These are phyloP conservation scores for Pseudococcus jackbeardsleyi DNA, from an alignment of 2,888 invertebrate species.

Conservation along the genomic window DNA sequence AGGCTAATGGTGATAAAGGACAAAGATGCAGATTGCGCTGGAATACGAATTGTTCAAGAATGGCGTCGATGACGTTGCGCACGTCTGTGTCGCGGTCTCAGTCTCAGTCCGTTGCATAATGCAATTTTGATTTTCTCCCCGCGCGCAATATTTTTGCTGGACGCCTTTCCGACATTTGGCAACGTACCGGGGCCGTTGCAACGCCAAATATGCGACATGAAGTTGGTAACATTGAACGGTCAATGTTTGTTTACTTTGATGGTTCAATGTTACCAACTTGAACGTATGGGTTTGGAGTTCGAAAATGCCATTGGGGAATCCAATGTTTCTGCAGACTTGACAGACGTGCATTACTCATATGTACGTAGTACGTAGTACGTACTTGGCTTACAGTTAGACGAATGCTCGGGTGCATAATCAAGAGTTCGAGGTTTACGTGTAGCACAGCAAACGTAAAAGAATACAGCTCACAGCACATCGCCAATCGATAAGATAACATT, in stretches of 20 bases:
- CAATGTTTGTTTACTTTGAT: not conserved
- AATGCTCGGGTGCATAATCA: not conserved
- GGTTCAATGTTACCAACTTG: not conserved
- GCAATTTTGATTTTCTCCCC: not conserved
- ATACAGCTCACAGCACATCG: not conserved
- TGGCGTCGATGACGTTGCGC: not conserved
- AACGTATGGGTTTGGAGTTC: not conserved
- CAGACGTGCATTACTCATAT: no score
- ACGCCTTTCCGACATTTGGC: constrained; percentile 22
- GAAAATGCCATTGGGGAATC: no score
- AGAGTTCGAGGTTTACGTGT: not conserved
- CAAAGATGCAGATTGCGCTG: not conserved
- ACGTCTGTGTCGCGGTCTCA: not conserved
- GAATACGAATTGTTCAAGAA: not conserved
- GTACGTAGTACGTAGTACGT: no score
- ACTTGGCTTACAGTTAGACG: not conserved
- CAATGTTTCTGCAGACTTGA: no score
- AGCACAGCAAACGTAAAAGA: not conserved
- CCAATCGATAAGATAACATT: constrained; percentile 46
- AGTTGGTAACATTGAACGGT: not conserved
- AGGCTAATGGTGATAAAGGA: not conserved
- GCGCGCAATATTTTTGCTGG: not conserved
- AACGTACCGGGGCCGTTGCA: constrained; percentile 50
- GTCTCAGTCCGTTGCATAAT: not conserved
- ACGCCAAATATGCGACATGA: not conserved